These are phyloP conservation scores for Eupithecia centaureata DNA, from an alignment of 2,888 invertebrate genomes.

Conservation along the genomic window DNA sequence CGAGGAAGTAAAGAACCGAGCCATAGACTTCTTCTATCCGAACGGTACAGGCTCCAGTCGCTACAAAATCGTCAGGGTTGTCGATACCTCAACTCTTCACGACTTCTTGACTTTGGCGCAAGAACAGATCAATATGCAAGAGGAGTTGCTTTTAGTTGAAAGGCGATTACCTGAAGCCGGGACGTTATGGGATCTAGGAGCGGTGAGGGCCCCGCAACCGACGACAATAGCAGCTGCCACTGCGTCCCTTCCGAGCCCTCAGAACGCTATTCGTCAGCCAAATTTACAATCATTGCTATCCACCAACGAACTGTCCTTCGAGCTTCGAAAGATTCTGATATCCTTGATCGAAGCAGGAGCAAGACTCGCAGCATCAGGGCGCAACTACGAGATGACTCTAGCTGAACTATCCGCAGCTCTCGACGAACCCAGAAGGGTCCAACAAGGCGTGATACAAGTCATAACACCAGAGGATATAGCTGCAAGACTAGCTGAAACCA, in stretches of 20 bases:
- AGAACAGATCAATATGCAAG: conserved; percentile 68
- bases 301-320: conserved; percentile 74
- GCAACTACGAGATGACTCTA: conserved; percentile 70
- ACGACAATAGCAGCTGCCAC: conserved; percentile 75
- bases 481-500: conserved; percentile 51
- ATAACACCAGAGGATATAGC: conserved; percentile 76
- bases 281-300: conserved; percentile 74
- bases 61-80: conserved; percentile 72
- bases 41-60: conserved; percentile 65
- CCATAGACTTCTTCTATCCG: conserved; percentile 73
- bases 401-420: conserved; percentile 70
- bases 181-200: conserved; percentile 72
- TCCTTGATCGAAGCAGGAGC: conserved; percentile 78
- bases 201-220: conserved; percentile 71
- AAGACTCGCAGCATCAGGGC: conserved; percentile 70
- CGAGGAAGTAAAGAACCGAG: conserved; percentile 73
- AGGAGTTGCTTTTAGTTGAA: conserved; percentile 72
- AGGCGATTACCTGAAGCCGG: conserved; percentile 70
- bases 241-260: conserved; percentile 66
- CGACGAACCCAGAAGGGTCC: conserved; percentile 62
- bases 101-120: conserved; percentile 72
- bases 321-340: conserved; percentile 73
- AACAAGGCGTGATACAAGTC: conserved; percentile 63
- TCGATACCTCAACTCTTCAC: conserved; percentile 68
- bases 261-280: conserved; percentile 64